Conservation (phyloP, 2,797 vertebrate genomes). For the Thalassophryne amazonica region DNA sequence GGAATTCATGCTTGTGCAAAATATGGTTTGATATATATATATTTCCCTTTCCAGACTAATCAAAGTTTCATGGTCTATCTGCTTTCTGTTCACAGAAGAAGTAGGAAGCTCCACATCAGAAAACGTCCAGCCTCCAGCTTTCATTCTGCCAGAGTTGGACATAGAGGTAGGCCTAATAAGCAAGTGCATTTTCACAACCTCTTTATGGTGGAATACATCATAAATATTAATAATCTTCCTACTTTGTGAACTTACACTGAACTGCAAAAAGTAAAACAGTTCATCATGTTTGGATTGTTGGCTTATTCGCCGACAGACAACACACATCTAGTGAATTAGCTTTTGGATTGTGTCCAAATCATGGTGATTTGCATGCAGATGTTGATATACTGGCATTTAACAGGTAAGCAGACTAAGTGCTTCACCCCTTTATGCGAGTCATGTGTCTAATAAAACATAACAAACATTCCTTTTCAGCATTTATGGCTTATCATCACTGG, state of each 20-base stretch:
- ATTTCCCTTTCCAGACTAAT: background rate
- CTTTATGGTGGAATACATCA: background rate
- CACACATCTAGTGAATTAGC: slow-evolving; percentile 2
- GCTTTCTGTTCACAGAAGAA: slow-evolving; percentile 46
- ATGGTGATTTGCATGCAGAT: slow-evolving; percentile 43
- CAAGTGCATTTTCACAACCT: background rate
- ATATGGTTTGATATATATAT: background rate
- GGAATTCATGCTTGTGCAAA: background rate
- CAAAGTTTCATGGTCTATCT: background rate
- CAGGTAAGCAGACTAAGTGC: slow-evolving; percentile 31
- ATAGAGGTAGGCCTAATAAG: slow-evolving; percentile 61
- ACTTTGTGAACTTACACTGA: background rate
- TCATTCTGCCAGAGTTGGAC: slow-evolving; percentile 67
- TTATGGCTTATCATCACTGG: slow-evolving; percentile 47
- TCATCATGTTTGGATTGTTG: background rate
- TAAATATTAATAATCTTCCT: background rate
- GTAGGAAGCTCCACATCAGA: slow-evolving; percentile 7
- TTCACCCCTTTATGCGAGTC: slow-evolving; percentile 22
- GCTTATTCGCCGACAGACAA: background rate
- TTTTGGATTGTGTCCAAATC: slow-evolving; percentile 10
- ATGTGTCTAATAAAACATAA: slow-evolving; percentile 44
- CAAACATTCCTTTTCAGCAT: slow-evolving; percentile 31
- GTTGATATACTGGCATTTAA: slow-evolving; percentile 35
- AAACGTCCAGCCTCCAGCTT: slow-evolving; percentile 10
- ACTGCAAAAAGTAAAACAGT: background rate